A percentile compares a stretch with the other conserved stretches of the same genome.
Conservation (phyloP, 2,888 invertebrate genomes). For the Cyrtodaria siliqua region DNA sequence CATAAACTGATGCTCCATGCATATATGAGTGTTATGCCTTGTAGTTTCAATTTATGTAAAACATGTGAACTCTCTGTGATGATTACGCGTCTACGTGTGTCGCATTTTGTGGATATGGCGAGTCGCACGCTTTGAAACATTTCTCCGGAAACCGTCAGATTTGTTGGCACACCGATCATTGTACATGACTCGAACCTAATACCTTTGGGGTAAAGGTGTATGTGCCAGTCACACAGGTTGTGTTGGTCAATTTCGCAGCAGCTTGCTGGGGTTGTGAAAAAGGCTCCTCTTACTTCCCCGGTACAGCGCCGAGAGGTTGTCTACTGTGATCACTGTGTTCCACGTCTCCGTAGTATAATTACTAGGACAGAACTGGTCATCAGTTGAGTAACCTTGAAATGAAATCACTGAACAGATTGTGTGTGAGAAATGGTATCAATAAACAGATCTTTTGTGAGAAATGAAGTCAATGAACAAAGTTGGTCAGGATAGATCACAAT, state of each 20-base stretch:
- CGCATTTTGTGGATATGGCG: too few relatives aligned
- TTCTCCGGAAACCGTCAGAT: constrained; percentile 84
- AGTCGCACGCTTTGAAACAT: too few relatives aligned
- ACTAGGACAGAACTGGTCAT: constrained; percentile 89
- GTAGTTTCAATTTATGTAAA: too few relatives aligned
- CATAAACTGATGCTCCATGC: too few relatives aligned
- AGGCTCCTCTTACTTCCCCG: constrained; percentile 91
- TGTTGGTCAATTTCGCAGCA: constrained; percentile 88
- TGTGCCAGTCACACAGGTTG: constrained; percentile 90
- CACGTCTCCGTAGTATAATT: constrained; percentile 96
- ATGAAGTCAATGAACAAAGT: too few relatives aligned
- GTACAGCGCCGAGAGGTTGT: constrained; percentile 92
- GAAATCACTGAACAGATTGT: too few relatives aligned
- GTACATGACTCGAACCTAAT: constrained; percentile 94
- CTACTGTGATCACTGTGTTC: constrained; percentile 93
- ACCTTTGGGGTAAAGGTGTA: constrained; percentile 95
- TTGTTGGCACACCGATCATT: constrained; percentile 90
- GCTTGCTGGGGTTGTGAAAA: constrained; percentile 91
- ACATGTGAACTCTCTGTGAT: too few relatives aligned
- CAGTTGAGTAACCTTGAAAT: neutral
- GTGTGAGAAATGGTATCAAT: too few relatives aligned
- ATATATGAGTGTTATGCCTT: too few relatives aligned
- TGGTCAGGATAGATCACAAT: too few relatives aligned
- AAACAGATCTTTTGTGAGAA: too few relatives aligned
- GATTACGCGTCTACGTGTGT: too few relatives aligned